Conservation (phyloP, 2,888 invertebrate genomes). For the Tipula helvola region DNA sequence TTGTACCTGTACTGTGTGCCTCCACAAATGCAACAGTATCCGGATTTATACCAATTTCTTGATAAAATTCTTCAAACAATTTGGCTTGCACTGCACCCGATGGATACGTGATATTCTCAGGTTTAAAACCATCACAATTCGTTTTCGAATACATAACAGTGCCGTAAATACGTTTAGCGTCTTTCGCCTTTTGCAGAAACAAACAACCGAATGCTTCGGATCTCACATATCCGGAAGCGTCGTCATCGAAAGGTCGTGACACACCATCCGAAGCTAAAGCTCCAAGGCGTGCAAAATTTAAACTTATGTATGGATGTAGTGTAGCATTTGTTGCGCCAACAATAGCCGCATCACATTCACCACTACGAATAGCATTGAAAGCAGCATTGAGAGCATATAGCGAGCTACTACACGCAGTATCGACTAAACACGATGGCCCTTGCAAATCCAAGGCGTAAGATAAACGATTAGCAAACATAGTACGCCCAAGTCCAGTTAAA, state of each 20-base stretch:
- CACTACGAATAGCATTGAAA: conserved; percentile 60
- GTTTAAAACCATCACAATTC: conserved; percentile 67
- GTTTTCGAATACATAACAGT: conserved; percentile 64
- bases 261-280: conserved; percentile 72
- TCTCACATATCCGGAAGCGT: conserved; percentile 71
- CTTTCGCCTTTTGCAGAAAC: conserved; percentile 57
- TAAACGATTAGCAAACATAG: conserved; percentile 84
- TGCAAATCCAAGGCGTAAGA: conserved; percentile 79
- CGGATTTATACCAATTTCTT: conserved; percentile 59
- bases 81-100: conserved; percentile 50
- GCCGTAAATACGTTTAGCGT: conserved; percentile 54
- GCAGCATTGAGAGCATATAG: conserved; percentile 77
- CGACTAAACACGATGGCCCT: conserved; percentile 79
- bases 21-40: conserved; percentile 63
- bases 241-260: conserved; percentile 83
- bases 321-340: conserved; percentile 80
- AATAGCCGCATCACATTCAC: conserved; percentile 77
- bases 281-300: conserved; percentile 72
- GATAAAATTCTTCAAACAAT: conserved; percentile 49
- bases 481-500: conserved; percentile 58
- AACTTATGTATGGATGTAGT: conserved; percentile 73
- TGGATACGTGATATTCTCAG: conserved; percentile 55
- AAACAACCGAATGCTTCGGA: conserved; percentile 63
- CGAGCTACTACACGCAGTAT: conserved; percentile 93
- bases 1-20: conserved; percentile 74